These are phyloP conservation scores for Apostichopus parvimensis DNA, from an alignment of 35 echinoderm and acorn worm species.

Conservation along the genomic window DNA sequence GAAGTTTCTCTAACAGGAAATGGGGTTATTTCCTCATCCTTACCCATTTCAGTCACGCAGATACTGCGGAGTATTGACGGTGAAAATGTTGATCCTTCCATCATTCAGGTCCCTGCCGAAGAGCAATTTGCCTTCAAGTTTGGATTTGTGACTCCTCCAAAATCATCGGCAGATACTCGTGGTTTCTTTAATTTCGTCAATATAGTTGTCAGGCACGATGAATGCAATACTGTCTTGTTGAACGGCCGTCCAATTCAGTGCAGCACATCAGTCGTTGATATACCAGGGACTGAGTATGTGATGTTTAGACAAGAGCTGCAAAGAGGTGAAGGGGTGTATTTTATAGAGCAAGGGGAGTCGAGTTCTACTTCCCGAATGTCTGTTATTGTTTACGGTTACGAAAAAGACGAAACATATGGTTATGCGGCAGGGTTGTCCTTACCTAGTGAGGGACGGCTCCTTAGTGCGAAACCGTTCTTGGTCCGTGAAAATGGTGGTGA, in stretches of 20 bases:
- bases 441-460: background rate
- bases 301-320: background rate
- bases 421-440: constrained; percentile 52
- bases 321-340: constrained; percentile 63
- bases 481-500: constrained; percentile 66
- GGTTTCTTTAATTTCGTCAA: constrained; percentile 66
- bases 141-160: constrained; percentile 68
- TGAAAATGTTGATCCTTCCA: constrained; percentile 41
- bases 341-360: constrained; percentile 50
- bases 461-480: constrained; percentile 58
- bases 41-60: constrained; percentile 45
- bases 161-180: constrained; percentile 27
- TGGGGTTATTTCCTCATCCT: constrained; percentile 45
- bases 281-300: constrained; percentile 31
- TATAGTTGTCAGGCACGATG: constrained; percentile 51
- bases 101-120: constrained; percentile 59
- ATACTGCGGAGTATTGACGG: background rate
- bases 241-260: constrained; percentile 11
- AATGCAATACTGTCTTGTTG: constrained; percentile 19
- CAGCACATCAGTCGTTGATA: background rate
- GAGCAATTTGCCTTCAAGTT: constrained; percentile 64
- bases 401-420: constrained; percentile 62
- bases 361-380: constrained; percentile 44
- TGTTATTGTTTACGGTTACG: constrained; percentile 80
- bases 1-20: constrained; percentile 31